Evolutionary conservation across 2,797 vertebrate genomes (phyloP).

Genomic region (Gallinago nigripennis): DNA sequence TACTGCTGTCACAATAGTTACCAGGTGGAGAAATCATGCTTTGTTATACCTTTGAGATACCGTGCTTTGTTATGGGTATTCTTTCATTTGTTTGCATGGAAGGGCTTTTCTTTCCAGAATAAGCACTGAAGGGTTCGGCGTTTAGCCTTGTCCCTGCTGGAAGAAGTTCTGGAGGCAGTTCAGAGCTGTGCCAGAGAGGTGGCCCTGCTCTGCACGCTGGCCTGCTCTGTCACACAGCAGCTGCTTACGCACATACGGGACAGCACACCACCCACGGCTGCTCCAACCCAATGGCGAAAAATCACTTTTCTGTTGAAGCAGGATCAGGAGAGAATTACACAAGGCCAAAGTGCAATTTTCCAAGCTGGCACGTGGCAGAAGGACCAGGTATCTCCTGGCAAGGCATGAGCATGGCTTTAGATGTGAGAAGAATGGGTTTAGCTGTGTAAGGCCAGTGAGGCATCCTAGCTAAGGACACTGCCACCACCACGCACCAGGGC

Average conservation of each 20-base stretch:
- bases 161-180: neutral
- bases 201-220: neutral
- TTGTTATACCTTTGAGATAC: neutral
- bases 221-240: neutral
- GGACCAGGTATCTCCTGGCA: neutral
- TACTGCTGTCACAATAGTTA: neutral
- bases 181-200: neutral
- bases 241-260: neutral
- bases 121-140: neutral
- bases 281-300: neutral
- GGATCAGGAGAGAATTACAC: neutral
- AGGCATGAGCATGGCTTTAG: neutral
- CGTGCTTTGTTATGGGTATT: neutral
- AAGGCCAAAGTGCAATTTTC: neutral
- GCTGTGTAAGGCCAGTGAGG: neutral
- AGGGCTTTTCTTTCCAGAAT: neutral
- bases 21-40: neutral
- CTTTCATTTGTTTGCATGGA: neutral
- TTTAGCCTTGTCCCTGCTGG: neutral
- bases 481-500: neutral
- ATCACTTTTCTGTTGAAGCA: neutral
- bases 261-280: neutral
- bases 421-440: neutral
- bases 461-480: neutral
- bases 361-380: neutral